Evolutionary conservation across 2,113 vertebrate species (phyloP).

Genomic region (Ailurus styani): DNA sequence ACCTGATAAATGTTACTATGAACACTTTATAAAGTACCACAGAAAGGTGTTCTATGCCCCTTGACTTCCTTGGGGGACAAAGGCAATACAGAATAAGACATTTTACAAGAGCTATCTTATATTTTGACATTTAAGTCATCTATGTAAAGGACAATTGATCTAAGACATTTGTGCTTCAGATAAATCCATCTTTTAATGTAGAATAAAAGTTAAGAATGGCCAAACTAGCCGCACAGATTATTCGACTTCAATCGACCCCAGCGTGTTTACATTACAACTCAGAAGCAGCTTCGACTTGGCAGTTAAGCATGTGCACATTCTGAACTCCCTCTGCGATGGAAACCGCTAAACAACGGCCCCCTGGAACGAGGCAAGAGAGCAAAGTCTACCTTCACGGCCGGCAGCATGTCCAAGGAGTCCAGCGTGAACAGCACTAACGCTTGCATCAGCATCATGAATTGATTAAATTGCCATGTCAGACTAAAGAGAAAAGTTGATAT

Average conservation of each 20-base stretch:
- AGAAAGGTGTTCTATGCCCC: background rate
- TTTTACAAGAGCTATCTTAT: background rate
- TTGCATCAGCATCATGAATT: constrained; percentile 95
- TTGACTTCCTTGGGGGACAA: background rate
- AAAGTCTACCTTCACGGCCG: constrained; percentile 85
- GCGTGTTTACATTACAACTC: background rate
- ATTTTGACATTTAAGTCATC: background rate
- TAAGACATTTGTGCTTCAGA: background rate
- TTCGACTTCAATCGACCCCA: background rate
- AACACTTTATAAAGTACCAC: background rate
- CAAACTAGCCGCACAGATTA: background rate
- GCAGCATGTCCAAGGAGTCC: constrained; percentile 90
- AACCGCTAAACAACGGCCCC: background rate
- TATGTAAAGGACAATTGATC: background rate
- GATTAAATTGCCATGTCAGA: constrained; percentile 98
- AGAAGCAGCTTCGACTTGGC: background rate
- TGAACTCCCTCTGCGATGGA: background rate
- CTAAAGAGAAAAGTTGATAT: constrained; percentile 93
- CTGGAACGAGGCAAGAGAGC: background rate
- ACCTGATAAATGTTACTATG: background rate
- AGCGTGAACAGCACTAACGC: constrained; percentile 90
- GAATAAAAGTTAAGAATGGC: background rate
- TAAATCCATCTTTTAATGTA: background rate
- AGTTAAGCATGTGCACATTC: background rate
- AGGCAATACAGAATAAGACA: background rate